Conservation (phyloP, 1,140 invertebrate genomes). For the Psix sp. region DNA sequence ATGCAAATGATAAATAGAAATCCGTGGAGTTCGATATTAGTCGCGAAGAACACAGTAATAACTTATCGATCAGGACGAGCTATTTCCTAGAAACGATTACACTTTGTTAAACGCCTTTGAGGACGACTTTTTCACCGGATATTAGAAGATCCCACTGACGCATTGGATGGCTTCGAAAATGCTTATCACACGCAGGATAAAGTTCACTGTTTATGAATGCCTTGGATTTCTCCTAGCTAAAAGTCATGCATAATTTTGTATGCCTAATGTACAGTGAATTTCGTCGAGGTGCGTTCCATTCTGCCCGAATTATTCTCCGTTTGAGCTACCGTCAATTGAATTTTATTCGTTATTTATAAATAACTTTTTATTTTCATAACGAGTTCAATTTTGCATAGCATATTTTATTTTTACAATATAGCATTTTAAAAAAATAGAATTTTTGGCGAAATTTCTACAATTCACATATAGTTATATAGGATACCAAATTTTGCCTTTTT, state of each 20-base stretch:
- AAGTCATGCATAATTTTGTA: conserved; percentile 52
- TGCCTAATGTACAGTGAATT: conserved; percentile 48
- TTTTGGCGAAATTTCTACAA: too few relatives aligned
- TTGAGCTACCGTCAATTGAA: conserved; percentile 7
- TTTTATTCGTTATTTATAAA: conserved; percentile 4
- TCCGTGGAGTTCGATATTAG: conserved; percentile 51
- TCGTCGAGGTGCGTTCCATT: conserved; percentile 8
- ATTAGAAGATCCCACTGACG: conserved; percentile 41
- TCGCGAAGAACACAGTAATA: conserved; percentile 51
- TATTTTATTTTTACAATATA: too few relatives aligned
- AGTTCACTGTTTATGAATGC: conserved; percentile 46
- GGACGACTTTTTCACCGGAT: conserved; percentile 36
- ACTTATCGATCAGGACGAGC: conserved; percentile 62
- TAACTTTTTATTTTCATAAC: not conserved
- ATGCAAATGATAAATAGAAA: conserved; percentile 48
- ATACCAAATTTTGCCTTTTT: too few relatives aligned
- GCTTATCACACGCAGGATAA: conserved; percentile 47
- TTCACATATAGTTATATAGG: too few relatives aligned
- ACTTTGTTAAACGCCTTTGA: conserved; percentile 58
- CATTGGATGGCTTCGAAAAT: conserved; percentile 37
- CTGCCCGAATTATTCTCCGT: conserved; percentile 5
- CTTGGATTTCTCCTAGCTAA: conserved; percentile 15
- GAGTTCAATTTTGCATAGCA: not conserved
- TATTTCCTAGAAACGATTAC: conserved; percentile 55
- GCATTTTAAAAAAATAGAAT: too few relatives aligned